These are phyloP conservation scores for Pipistrellus nathusii DNA, from an alignment of 2,797 vertebrate genomes.

Conservation along the genomic window DNA sequence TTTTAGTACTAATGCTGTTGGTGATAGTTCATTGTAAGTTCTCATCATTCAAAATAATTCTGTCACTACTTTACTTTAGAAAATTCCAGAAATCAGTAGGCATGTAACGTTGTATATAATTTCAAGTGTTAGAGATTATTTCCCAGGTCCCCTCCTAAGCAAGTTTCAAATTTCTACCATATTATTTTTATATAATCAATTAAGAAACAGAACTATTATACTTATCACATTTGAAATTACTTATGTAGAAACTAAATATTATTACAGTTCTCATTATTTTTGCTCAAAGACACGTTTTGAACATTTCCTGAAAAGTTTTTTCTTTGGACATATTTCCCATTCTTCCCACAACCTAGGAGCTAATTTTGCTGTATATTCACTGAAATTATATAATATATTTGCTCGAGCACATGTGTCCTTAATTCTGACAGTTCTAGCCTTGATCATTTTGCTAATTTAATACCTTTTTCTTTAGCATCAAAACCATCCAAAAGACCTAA, in stretches of 20 bases:
- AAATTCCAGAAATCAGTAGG: slow-evolving; percentile 13
- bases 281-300: slow-evolving; percentile 30
- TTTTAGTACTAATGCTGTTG: not conserved
- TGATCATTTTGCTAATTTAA: slow-evolving; percentile 34
- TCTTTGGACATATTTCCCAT: not conserved
- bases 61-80: slow-evolving; percentile 16
- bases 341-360: not conserved
- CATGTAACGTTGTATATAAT: not conserved
- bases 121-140: slow-evolving; percentile 10
- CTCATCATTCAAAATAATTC: slow-evolving; percentile 1
- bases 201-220: slow-evolving; percentile 18
- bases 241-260: not conserved
- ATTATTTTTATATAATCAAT: slow-evolving; percentile 4
- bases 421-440: not conserved
- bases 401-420: not conserved
- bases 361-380: slow-evolving; percentile 8
- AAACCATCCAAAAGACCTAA: slow-evolving; percentile 62
- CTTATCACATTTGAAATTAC: not conserved
- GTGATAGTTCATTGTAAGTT: slow-evolving; percentile 2
- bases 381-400: slow-evolving; percentile 37
- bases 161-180: not conserved
- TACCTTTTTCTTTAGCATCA: slow-evolving; percentile 57
- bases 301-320: slow-evolving; percentile 32
- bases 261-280: slow-evolving; percentile 33
- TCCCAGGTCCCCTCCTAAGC: slow-evolving; percentile 1